Percentiles rank a stretch among this genome's conserved stretches.
These are phyloP conservation scores for Andrena bicolor DNA, from an alignment of 2,888 invertebrate species.

Conservation along the genomic window DNA sequence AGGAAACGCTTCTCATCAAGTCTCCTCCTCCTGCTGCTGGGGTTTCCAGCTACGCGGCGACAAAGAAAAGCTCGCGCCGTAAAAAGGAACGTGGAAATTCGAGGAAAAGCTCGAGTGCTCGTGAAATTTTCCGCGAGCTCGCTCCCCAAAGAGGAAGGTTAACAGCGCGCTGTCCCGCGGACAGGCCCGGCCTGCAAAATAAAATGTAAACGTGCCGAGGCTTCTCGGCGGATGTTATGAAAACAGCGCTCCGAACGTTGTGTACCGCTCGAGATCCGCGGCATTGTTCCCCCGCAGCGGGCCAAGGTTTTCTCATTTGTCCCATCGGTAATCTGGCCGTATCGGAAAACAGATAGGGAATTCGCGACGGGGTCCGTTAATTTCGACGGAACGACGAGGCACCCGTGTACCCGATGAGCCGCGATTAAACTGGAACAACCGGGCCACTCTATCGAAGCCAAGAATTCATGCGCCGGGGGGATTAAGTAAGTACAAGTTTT, in stretches of 20 bases:
- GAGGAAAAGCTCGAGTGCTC: slow-evolving; percentile 45
- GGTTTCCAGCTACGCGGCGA: slow-evolving; percentile 55
- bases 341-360: slow-evolving; percentile 38
- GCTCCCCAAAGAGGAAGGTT: slow-evolving; percentile 26
- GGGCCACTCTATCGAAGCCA: slow-evolving; percentile 50
- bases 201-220: slow-evolving; percentile 29
- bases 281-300: not conserved
- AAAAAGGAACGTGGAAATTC: slow-evolving; percentile 48
- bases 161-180: slow-evolving; percentile 16
- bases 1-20: slow-evolving; percentile 46
- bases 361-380: slow-evolving; percentile 35
- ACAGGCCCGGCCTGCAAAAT: not conserved
- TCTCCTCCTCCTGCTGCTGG: slow-evolving; percentile 19
- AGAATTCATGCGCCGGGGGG: slow-evolving; percentile 68
- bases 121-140: slow-evolving; percentile 55
- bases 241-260: not conserved
- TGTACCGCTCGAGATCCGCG: not conserved
- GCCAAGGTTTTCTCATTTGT: not conserved
- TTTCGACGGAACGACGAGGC: slow-evolving; percentile 23
- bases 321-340: slow-evolving; percentile 6
- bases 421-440: slow-evolving; percentile 43
- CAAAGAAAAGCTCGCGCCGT: slow-evolving; percentile 55
- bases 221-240: not conserved
- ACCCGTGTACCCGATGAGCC: slow-evolving; percentile 34
- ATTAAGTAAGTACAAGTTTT: slow-evolving; percentile 75